phyloP scores from a whole-genome alignment of 2,113 vertebrate genomes.

The Antechinus stuartii region DNA sequence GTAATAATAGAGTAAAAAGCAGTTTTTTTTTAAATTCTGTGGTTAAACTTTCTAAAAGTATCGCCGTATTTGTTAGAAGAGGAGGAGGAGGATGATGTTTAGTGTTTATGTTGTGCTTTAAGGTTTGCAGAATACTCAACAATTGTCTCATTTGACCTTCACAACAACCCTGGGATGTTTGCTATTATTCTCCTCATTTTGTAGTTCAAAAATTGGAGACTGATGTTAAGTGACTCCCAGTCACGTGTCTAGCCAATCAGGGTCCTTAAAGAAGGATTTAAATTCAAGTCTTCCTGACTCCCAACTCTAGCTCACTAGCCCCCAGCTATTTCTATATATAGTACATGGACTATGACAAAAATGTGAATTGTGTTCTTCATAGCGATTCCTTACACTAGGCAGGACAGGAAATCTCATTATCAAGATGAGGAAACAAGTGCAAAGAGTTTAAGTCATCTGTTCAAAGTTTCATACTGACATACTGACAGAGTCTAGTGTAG shows the following conservation, averaged over 20 bases:
- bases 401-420: not conserved
- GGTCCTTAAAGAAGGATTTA: not conserved
- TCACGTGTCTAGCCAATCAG: not conserved
- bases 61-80: not conserved
- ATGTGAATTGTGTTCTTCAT: not conserved
- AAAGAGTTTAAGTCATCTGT: not conserved
- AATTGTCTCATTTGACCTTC: not conserved
- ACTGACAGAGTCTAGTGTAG: not conserved
- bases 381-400: not conserved
- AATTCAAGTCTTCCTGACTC: not conserved
- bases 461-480: not conserved
- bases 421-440: not conserved
- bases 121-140: not conserved
- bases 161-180: not conserved
- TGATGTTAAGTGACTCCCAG: not conserved
- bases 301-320: not conserved
- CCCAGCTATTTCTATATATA: not conserved
- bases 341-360: not conserved
- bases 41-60: not conserved
- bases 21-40: no score
- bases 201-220: not conserved
- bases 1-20: not conserved
- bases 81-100: not conserved
- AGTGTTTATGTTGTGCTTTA: not conserved
- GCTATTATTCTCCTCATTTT: not conserved